phyloP scores from a whole-genome alignment of 2,113 vertebrate species.

The Trematomus loennbergii region DNA sequence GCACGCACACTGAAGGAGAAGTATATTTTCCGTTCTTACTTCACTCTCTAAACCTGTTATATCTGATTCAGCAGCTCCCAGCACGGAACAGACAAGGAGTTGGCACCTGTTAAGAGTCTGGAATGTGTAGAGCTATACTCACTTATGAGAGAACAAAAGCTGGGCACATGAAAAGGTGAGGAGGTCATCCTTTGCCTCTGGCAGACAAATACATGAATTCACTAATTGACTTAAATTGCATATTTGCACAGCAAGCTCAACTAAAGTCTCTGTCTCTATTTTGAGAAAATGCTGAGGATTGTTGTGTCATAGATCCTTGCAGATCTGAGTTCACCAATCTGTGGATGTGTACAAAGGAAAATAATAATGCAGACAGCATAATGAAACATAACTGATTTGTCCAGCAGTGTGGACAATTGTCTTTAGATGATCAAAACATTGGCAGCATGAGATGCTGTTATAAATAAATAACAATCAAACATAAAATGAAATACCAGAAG shows the following conservation, averaged over 20 bases:
- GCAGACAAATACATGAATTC: background rate
- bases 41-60: background rate
- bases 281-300: background rate
- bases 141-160: conserved; percentile 2
- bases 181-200: conserved; percentile 14
- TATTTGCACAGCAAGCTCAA: background rate
- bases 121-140: conserved; percentile 29
- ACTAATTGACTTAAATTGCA: conserved; percentile 9
- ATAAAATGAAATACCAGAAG: background rate
- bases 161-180: conserved; percentile 10
- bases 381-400: background rate
- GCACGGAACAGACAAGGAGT: background rate
- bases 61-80: conserved; percentile 9
- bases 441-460: background rate
- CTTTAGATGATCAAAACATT: background rate
- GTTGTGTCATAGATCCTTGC: background rate
- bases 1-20: background rate
- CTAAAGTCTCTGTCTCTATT: background rate
- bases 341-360: background rate
- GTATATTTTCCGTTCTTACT: background rate
- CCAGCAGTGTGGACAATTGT: background rate
- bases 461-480: background rate
- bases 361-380: background rate
- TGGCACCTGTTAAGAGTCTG: conserved; percentile 6
- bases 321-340: conserved; percentile 8